phyloP scores from a whole-genome alignment of 2,113 vertebrate genomes.

The Engraulis encrasicolus region DNA sequence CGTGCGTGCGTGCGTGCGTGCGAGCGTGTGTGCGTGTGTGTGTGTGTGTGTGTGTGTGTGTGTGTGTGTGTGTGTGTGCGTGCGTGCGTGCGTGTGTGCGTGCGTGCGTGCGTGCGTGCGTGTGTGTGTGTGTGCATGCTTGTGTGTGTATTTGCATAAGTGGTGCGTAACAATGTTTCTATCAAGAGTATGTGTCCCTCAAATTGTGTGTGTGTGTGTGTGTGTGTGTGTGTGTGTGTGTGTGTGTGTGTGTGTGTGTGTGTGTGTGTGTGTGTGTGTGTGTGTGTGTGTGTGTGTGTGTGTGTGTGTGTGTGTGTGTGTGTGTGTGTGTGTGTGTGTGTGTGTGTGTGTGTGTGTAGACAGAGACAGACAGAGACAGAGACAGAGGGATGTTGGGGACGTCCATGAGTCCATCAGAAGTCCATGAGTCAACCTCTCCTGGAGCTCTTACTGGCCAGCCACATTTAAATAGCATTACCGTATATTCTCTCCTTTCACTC shows the following conservation, averaged over 20 bases:
- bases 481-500: no score
- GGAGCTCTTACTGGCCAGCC: not conserved
- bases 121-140: constrained; percentile 30
- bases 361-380: not conserved
- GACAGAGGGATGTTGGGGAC: not conserved
- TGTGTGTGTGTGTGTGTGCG: not conserved
- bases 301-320: constrained; percentile 6
- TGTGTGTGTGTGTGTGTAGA: no score
- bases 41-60: not conserved
- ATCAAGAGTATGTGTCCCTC: no score
- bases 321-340: not conserved
- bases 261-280: constrained; percentile 32
- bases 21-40: constrained; percentile 14
- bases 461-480: not conserved
- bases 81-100: not conserved
- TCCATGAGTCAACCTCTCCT: not conserved
- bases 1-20: constrained; percentile 33
- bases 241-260: constrained; percentile 24
- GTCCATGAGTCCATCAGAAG: not conserved
- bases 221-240: constrained; percentile 34
- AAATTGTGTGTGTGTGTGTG: constrained; percentile 23
- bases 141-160: constrained; percentile 27
- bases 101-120: constrained; percentile 9
- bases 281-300: not conserved
- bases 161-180: no score